These are phyloP conservation scores for Phyllopteryx taeniolatus DNA, from an alignment of 2,113 vertebrate species.

Conservation along the genomic window DNA sequence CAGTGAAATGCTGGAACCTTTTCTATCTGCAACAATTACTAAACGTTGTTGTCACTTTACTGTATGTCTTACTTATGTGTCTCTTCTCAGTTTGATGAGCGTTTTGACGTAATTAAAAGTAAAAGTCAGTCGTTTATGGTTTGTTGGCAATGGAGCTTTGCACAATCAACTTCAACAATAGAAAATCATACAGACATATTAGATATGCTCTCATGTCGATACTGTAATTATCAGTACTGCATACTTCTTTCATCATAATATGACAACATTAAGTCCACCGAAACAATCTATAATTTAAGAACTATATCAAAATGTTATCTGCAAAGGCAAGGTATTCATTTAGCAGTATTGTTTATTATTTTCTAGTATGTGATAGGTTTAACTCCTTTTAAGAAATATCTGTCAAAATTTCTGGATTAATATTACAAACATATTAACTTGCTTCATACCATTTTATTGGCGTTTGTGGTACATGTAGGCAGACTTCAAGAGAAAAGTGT, in stretches of 20 bases:
- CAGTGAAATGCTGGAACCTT: neutral
- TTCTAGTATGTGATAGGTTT: neutral
- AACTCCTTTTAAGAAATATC: neutral
- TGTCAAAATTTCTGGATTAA: neutral
- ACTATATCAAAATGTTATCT: neutral
- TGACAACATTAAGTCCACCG: neutral
- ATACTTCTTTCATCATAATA: neutral
- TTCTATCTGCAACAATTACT: slow-evolving; percentile 9
- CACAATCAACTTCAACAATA: slow-evolving; percentile 20
- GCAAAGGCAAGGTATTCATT: neutral
- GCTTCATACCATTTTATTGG: neutral
- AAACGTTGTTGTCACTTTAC: slow-evolving; percentile 33
- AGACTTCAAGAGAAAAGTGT: neutral
- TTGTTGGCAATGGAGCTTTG: slow-evolving; percentile 30
- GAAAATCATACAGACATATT: neutral
- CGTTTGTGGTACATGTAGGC: too few relatives aligned
- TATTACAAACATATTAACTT: neutral
- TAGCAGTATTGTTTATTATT: neutral
- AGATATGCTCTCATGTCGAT: neutral
- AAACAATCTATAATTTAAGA: neutral
- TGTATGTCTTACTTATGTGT: slow-evolving; percentile 55
- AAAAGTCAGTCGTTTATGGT: slow-evolving; percentile 23
- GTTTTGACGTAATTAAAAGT: slow-evolving; percentile 25
- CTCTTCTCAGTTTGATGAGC: slow-evolving; percentile 34
- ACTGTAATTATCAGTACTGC: neutral